Base-by-base conservation (phyloP, 2,113 vertebrate genomes). In the Columba janthina region DNA sequence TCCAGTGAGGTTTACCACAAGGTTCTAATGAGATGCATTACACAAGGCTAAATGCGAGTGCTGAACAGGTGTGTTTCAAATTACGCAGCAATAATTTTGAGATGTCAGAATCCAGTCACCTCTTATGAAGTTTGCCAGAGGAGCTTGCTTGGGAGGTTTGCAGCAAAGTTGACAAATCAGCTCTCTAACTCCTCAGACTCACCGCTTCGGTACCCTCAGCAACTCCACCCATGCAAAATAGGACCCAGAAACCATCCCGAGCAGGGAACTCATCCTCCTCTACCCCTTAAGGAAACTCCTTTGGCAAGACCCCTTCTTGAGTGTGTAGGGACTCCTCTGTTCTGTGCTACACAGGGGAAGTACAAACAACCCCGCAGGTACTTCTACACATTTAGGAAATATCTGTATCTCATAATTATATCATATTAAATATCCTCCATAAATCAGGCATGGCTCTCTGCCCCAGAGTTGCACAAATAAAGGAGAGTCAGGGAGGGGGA, bases 141-240 rank as follows among this genome's bases (percentile, higher is more conserved):
- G 11, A 89, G 5, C 32, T 73, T 40, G 40, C 58, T 79, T 38
- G 53, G 42, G 66, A n/a, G 15, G 16, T 70, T 69, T 70, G 54
- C 38, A 36, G 58, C 9, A 29, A 62, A 77, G 50, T 2, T 70
- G 54, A 21, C 32, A 67, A 56, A 83, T 46, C n/a, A 56, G 12
- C 12, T 22, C 24, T 36, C 28, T 56, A 5, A n/a, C 25, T 85
- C 31, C 65, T 73, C 70, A 54, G 29, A 36, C 48, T 48, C 22
- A 9, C 10, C 62, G n/a, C 28, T 38, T 50, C 20, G 2, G 36
- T 36, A 2, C 17, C 38, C 22, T 69, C n/a, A 25, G 15, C 72
- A 38, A n/a, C 31, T 76, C 58, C 48, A 34, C 20, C 17, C 0
- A 1, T 5, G 32, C 0, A 3, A 12, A 38, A 12, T 5, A 56